These are phyloP conservation scores for Ophiothrix spiculata DNA, from an alignment of 35 echinoderm and acorn worm species.

Conservation along the genomic window DNA sequence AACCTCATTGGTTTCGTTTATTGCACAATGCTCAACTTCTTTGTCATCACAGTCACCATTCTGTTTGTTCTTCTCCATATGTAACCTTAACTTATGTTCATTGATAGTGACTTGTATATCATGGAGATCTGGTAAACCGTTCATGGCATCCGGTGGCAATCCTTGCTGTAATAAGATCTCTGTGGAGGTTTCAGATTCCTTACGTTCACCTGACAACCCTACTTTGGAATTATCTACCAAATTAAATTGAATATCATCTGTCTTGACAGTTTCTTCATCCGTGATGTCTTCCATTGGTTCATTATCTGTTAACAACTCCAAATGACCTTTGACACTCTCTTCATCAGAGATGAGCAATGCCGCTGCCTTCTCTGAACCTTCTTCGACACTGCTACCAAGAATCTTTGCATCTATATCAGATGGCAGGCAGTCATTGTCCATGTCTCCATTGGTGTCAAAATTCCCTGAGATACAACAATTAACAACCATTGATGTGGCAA, in stretches of 20 bases:
- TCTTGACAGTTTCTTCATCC: neutral
- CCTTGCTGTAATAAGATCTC: neutral
- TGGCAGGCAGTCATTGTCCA: neutral
- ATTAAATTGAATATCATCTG: constrained; percentile 4
- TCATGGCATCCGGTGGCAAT: neutral
- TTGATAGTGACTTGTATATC: constrained; percentile 8
- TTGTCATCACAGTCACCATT: neutral
- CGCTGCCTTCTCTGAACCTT: neutral
- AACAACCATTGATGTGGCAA: neutral
- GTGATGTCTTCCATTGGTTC: neutral
- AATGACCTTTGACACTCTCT: neutral
- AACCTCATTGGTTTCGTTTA: neutral
- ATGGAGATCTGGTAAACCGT: neutral
- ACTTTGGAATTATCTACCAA: neutral
- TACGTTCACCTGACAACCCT: too few species aligned
- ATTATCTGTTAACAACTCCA: neutral
- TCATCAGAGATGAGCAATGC: neutral
- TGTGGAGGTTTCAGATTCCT: neutral
- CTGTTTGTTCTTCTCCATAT: neutral
- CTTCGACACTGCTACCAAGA: neutral
- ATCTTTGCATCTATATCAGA: neutral
- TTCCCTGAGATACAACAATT: constrained; percentile 12
- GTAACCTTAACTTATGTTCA: neutral
- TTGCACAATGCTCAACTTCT: constrained; percentile 7
- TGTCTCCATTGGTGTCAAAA: constrained; percentile 4